Base-by-base conservation (phyloP, 2,113 vertebrate genomes). In the Bufo gargarizans region DNA sequence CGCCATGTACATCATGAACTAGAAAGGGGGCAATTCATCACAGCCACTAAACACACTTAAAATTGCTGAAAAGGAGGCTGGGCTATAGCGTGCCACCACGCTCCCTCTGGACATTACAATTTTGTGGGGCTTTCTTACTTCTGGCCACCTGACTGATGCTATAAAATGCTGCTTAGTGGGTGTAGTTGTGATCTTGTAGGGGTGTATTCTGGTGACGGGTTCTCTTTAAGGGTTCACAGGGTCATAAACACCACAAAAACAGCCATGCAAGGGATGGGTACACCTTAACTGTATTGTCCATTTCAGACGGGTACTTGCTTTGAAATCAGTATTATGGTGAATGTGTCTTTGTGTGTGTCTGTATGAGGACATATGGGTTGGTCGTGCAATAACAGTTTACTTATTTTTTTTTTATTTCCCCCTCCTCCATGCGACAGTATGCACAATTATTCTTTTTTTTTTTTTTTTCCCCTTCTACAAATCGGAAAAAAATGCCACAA, bases 271-370 rank as follows among this genome's bases (percentile, higher is more conserved):
- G 22, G 7, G 78, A 9, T 10, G 19, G 56, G 33, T 81, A 19
- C 82, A 69, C 77, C n/a, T 77, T 58, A 71, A 86, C 65, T 45
- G 56, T 72, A 55, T 67, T 77, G 87, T 78, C 87, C 87, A 84
- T 88, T 58, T 77, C 59, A 65, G 84, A 77, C 59, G 87, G 87
- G 87, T 88, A 88, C 71, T 84, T 88, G 71, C 58, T 65, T 84
- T 16, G 59, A 84, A 88, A 84, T 88, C 87, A 88, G 87, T 88
- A 88, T 88, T 88, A 88, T 76, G 63, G 69, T 74, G 59, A 76
- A 56, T 84, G 74, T 83, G 16, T 84, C 77, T 82, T 79, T 79
- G 55, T 86, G 49, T 87, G 22, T 56, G 22, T 82, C 67, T 82
- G 76, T 88, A 49, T 88, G 33, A 84, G 56, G n/a, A 55, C 49